Percentiles rank a stretch among this genome's conserved stretches.
phyloP scores from a whole-genome alignment of 2,113 vertebrate species.

The Crotalus helleri region DNA sequence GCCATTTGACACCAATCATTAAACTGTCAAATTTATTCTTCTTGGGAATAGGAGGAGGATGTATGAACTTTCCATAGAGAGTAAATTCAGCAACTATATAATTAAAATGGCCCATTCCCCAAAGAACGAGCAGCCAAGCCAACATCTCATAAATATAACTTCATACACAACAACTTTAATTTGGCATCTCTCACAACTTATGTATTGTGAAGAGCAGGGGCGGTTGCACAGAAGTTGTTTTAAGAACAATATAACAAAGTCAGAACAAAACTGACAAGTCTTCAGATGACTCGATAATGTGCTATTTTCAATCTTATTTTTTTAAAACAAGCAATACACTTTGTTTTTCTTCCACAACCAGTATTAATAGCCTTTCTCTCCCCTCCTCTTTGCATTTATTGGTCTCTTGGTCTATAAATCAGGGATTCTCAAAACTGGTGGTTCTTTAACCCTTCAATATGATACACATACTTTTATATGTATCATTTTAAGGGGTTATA shows the following conservation, averaged over 20 bases:
- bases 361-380: neutral
- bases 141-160: neutral
- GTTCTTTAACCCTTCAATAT: neutral
- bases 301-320: neutral
- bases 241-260: neutral
- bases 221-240: neutral
- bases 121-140: neutral
- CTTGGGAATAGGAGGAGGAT: neutral
- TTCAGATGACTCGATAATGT: neutral
- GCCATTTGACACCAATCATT: neutral
- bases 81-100: neutral
- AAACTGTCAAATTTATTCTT: neutral
- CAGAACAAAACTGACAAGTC: neutral
- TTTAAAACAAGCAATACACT: neutral
- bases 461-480: too few relatives aligned
- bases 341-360: neutral
- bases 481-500: too few relatives aligned
- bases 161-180: neutral
- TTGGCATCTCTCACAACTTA: neutral
- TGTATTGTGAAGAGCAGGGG: neutral
- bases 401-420: neutral
- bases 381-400: neutral
- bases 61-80: neutral
- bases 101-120: neutral
- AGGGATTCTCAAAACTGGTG: neutral